These are phyloP conservation scores for Scaptodrosophila lebanonensis DNA, from an alignment of 1,140 invertebrate genomes.

Conservation along the genomic window DNA sequence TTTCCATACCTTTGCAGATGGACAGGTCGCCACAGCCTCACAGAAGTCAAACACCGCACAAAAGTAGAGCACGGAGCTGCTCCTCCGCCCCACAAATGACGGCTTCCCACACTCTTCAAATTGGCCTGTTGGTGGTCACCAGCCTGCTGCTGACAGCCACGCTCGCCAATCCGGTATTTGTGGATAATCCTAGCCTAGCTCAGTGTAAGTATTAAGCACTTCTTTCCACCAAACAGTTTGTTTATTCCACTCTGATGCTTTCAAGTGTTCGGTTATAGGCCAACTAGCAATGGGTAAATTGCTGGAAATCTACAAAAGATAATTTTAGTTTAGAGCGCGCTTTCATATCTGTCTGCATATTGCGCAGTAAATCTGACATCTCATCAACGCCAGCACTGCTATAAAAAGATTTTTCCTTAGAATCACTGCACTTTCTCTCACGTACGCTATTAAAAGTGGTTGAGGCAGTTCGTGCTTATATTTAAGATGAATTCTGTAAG, in stretches of 20 bases:
- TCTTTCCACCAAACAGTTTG: constrained; percentile 16
- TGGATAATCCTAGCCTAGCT: constrained; percentile 77
- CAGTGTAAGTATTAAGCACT: constrained; percentile 66
- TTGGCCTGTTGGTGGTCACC: constrained; percentile 37
- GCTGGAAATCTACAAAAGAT: too few relatives aligned
- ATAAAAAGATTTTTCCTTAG: constrained; percentile 53
- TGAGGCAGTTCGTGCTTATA: constrained; percentile 6
- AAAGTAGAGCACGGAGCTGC: constrained; percentile 27
- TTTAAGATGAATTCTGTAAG: background rate
- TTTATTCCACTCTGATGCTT: too few relatives aligned
- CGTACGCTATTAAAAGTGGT: constrained; percentile 55
- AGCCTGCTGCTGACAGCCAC: constrained; percentile 39
- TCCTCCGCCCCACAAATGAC: constrained; percentile 24
- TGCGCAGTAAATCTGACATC: too few relatives aligned
- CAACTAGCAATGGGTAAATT: too few relatives aligned
- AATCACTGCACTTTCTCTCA: constrained; percentile 68
- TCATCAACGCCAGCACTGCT: too few relatives aligned
- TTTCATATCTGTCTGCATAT: too few relatives aligned
- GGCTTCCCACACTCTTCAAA: constrained; percentile 32
- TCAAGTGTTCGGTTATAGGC: too few relatives aligned
- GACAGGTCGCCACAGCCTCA: constrained; percentile 32
- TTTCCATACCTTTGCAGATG: constrained; percentile 47
- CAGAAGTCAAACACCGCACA: constrained; percentile 18
- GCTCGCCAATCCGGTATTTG: constrained; percentile 65
- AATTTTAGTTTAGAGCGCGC: too few relatives aligned